Evolutionary conservation across 2,113 vertebrate species (phyloP).

Genomic region (Macaca fascicularis): DNA sequence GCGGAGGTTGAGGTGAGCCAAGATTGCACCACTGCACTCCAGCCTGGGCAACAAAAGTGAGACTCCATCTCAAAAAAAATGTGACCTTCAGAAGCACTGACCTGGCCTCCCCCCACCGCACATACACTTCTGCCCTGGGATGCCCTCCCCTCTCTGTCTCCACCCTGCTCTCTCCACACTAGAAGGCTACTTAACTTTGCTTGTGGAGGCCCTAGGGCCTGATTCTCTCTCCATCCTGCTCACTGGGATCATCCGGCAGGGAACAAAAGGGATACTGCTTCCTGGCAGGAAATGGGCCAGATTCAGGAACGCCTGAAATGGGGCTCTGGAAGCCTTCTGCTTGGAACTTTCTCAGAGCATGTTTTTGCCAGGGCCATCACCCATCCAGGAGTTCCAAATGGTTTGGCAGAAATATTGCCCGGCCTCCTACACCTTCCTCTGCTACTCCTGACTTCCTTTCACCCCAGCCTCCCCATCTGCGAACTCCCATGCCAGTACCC

Average conservation of each 20-base stretch:
- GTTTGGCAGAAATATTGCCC: neutral
- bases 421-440: neutral
- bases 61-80: neutral
- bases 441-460: neutral
- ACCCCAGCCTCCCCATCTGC: neutral
- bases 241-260: neutral
- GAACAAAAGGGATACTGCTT: neutral
- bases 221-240: neutral
- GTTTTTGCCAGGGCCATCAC: neutral
- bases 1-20: no score
- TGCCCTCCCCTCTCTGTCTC: neutral
- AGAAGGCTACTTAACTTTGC: neutral
- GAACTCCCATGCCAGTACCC: neutral
- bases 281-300: neutral
- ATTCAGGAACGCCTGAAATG: neutral
- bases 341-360: neutral
- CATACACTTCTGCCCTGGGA: neutral
- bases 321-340: neutral
- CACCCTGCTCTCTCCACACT: neutral
- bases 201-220: neutral
- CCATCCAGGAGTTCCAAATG: neutral
- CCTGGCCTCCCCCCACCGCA: no score
- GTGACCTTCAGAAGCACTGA: neutral
- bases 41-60: no score
- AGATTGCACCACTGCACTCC: no score